Evolutionary conservation across 64 coral and sea anemone genomes (phyloP).

Genomic region (Dendronephthya gigantea): DNA sequence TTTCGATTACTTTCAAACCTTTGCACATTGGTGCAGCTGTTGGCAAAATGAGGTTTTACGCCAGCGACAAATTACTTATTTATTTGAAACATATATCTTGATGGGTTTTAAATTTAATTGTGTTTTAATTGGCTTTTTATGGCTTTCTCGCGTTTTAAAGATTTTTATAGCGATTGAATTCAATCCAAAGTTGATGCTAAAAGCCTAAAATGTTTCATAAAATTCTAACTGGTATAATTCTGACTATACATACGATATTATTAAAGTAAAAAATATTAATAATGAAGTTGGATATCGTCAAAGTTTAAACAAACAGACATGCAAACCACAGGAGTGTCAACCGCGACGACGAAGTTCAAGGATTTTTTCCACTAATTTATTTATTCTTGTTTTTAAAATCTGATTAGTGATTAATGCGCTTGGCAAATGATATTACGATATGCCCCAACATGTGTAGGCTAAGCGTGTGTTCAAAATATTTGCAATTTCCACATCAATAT

Average conservation of each 20-base stretch:
- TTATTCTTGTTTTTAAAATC: not conserved
- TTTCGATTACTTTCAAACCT: not conserved
- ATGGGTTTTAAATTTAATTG: not conserved
- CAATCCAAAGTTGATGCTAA: no score
- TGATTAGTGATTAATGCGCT: not conserved
- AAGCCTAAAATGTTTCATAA: no score
- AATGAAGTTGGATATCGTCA: not conserved
- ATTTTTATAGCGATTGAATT: no score
- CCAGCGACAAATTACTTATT: not conserved
- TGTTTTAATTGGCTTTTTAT: not conserved
- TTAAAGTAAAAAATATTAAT: not conserved
- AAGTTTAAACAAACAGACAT: not conserved
- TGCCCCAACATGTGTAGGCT: no score
- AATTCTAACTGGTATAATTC: not conserved
- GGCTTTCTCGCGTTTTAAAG: not conserved
- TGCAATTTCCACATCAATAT: no score
- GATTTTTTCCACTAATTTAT: not conserved
- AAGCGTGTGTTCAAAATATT: no score
- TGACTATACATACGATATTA: not conserved
- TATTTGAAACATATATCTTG: not conserved
- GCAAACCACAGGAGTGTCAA: not conserved
- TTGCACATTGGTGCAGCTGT: not conserved
- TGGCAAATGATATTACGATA: no score
- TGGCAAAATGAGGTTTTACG: not conserved
- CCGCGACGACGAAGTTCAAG: not conserved